phyloP scores from a whole-genome alignment of 2,888 invertebrate genomes.

The Acanthosepion pharaonis region DNA sequence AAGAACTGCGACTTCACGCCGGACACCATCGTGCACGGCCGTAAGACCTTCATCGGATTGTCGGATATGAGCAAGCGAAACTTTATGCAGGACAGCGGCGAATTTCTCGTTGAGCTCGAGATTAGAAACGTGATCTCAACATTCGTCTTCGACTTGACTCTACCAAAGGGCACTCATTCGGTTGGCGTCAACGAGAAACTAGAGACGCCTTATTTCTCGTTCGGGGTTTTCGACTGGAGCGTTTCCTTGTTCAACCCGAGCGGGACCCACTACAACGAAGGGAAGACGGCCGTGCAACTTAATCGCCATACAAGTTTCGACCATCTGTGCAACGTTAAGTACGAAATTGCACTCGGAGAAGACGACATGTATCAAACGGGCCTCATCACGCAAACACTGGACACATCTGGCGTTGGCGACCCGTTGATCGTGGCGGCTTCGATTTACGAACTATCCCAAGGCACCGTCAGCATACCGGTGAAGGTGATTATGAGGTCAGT shows the following conservation, averaged over 20 bases:
- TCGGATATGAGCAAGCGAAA: conserved; percentile 76
- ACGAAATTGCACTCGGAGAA: conserved; percentile 78
- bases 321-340: conserved; percentile 84
- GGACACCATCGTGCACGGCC: conserved; percentile 68
- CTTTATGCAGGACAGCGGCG: conserved; percentile 86
- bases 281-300: conserved; percentile 75
- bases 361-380: conserved; percentile 68
- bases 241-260: conserved; percentile 75
- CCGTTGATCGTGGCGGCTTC: conserved; percentile 66
- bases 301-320: conserved; percentile 87
- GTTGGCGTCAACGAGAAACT: conserved; percentile 70
- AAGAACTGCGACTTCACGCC: conserved; percentile 80
- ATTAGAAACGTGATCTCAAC: conserved; percentile 84
- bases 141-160: conserved; percentile 82
- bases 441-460: conserved; percentile 62
- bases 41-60: conserved; percentile 71
- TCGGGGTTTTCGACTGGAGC: conserved; percentile 89
- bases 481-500: conserved; percentile 85
- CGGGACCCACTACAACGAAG: conserved; percentile 65
- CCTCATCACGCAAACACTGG: conserved; percentile 68
- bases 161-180: conserved; percentile 76
- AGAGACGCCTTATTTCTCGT: conserved; percentile 83
- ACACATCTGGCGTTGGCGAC: conserved; percentile 67
- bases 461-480: conserved; percentile 77
- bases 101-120: conserved; percentile 85